phyloP scores from a whole-genome alignment of 1,140 invertebrate species.

The Gonatopus flavifemur region DNA sequence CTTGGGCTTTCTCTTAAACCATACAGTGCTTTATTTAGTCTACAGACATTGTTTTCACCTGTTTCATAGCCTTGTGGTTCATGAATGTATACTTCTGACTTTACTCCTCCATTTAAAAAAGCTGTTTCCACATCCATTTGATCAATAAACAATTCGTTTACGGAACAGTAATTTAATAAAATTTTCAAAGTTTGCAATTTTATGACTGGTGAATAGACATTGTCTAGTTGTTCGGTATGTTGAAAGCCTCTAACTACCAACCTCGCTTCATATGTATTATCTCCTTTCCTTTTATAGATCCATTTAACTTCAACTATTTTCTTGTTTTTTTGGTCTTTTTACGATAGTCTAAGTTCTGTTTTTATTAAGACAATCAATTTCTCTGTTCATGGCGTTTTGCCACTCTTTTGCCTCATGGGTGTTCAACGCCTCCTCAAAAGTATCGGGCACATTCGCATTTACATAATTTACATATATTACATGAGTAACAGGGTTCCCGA shows the following conservation, averaged over 20 bases:
- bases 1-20: slow-evolving; percentile 25
- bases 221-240: slow-evolving; percentile 23
- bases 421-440: slow-evolving; percentile 41
- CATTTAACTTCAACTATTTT: slow-evolving; percentile 29
- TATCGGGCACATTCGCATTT: slow-evolving; percentile 39
- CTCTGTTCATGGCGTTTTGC: slow-evolving; percentile 34
- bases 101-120: slow-evolving; percentile 45
- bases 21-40: slow-evolving; percentile 29
- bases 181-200: slow-evolving; percentile 18
- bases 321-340: slow-evolving; percentile 30
- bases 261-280: slow-evolving; percentile 17
- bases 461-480: slow-evolving; percentile 40
- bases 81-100: slow-evolving; percentile 50
- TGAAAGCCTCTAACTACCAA: slow-evolving; percentile 17
- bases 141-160: slow-evolving; percentile 29
- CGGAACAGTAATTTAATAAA: slow-evolving; percentile 32
- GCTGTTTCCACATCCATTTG: slow-evolving; percentile 49
- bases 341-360: slow-evolving; percentile 41
- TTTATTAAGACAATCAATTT: slow-evolving; percentile 38
- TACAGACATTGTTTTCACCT: slow-evolving; percentile 33
- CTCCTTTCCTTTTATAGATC: slow-evolving; percentile 23
- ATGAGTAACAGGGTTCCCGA: slow-evolving; percentile 27
- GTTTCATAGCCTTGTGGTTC: slow-evolving; percentile 43
- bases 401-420: slow-evolving; percentile 33
- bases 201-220: slow-evolving; percentile 38